These are phyloP conservation scores for Zoanthus sansibaricus DNA, from an alignment of 92 coral and sea anemone species.

Conservation along the genomic window DNA sequence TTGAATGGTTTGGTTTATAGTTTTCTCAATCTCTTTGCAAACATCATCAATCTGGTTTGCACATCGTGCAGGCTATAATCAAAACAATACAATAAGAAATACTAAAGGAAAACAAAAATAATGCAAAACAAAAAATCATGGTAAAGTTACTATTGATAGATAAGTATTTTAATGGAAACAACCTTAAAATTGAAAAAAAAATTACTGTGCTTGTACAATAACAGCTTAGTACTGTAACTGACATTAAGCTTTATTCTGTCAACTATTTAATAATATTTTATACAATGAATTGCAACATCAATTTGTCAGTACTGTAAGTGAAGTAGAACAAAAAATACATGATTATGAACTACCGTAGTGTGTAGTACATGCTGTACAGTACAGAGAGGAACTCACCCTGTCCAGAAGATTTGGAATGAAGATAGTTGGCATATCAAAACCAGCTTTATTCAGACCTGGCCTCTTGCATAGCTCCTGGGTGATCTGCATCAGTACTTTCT, in stretches of 20 bases:
- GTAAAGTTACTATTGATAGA: too few species aligned
- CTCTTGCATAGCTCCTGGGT: slow-evolving; percentile 98
- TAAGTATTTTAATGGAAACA: too few species aligned
- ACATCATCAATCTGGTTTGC: slow-evolving; percentile 96
- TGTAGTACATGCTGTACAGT: neutral
- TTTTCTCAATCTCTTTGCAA: slow-evolving; percentile 92
- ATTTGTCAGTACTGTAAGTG: neutral
- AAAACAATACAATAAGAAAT: neutral
- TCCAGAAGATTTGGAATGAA: slow-evolving; percentile 89
- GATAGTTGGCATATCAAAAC: slow-evolving; percentile 99
- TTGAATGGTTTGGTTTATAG: slow-evolving; percentile 98
- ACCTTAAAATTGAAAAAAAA: too few species aligned
- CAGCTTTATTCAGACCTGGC: slow-evolving; percentile 99
- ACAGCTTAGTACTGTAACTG: too few species aligned
- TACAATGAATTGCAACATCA: too few species aligned
- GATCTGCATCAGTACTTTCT: slow-evolving; percentile 98
- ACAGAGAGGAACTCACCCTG: slow-evolving; percentile 61
- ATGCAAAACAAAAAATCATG: neutral
- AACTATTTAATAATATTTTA: too few species aligned
- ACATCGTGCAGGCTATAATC: slow-evolving; percentile 93
- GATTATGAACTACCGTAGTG: neutral
- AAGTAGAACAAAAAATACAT: neutral
- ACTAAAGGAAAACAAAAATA: neutral
- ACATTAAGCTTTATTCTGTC: too few species aligned
- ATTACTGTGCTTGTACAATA: too few species aligned